Base-by-base conservation (phyloP, 1,140 invertebrate genomes). In the Drosophila takahashii region DNA sequence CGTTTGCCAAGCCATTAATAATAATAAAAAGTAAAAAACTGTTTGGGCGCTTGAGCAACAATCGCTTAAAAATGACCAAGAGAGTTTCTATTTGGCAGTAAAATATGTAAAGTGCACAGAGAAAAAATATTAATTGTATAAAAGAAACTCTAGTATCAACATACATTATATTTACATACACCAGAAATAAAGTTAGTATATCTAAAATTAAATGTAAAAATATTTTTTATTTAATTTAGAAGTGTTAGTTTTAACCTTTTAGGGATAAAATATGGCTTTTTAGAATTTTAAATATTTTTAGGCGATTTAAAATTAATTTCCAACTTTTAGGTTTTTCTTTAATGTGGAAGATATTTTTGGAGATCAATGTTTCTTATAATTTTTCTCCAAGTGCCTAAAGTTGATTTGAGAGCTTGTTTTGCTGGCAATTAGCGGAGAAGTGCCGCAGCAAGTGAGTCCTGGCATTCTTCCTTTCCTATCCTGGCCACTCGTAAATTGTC, bases 1-100 rank as follows among this genome's bases (percentile, higher is more conserved):
- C 59, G 77, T 78, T 81, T 67, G 61, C 74, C 80, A 75, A 58
- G 81, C 81, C 83, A 86, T 86, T 87, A 77, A 86, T 83, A 86
- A 87, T 77, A 66, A 66, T 22, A 22, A 65, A 64, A 29, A 22
- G 15, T 51, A 18, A 36, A 61, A 79, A 78, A 64, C 58, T 56
- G 22, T 57, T 48, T 62, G 70, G 69, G 58, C 53, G 74, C 81
- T 53, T 45, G 47, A 53, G 81, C 58, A 85, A 70, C 79, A 77
- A 57, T 45, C 81, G 77, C 73, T 77, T 58, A 85, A 85, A 85
- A 66, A 73, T 53, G 52, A 59, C 53, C 67, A 53, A 71, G 11
- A 5, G 27, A 9, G 16, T 7, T n/a, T n/a, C 56, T 54, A 27
- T 10, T 52, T 45, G 18, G 18, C 18, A 51, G 27, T 22, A 22